Base-by-base conservation (phyloP, 2,797 vertebrate species). In the Mycteria americana region DNA sequence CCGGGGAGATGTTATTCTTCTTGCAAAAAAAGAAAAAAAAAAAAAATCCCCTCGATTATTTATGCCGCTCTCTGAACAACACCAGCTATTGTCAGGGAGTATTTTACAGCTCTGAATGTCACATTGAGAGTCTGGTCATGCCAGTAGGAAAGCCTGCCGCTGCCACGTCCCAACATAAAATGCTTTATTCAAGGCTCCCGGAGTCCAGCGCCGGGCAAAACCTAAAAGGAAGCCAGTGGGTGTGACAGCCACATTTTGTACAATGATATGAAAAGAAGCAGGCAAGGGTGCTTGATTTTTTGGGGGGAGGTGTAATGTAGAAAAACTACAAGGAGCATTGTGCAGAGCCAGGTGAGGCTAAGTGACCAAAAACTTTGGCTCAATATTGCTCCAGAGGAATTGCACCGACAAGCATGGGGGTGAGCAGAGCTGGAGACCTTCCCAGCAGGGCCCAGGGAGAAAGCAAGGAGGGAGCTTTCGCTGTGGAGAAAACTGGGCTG, bases 71-170 rank as follows among this genome's bases (percentile, higher is more conserved):
- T 78, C 56, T 80, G 78, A 94, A 96, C 96, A 97, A 94, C 87
- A 88, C 46, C 88, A 95, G 95, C 96, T 83, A 94, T 95, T 97
- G 95, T 97, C 88, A 67, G 79, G 64, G 85, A 94, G 93, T n/a
- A 79, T 88, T 94, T 95, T 83, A 89, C 90, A 94, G 92, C 89
- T 77, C 94, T 92, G 89, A 95, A 95, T 83, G 94, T 92, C 92
- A 88, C 96, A 95, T 94, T 95, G 93, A 91, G 92, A 96, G 96
- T 95, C 93, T 68, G 93, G 78, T 93, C 96, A 95, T 93, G 96
- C 91, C 89, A 85, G 74, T 17, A 89, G 87, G 88, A 87, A 93
- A 94, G 87, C 41, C 96, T 94, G 93, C 70, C 4, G 23, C 94
- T 92, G 93, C 88, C 93, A 88, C 21, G 9, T n/a, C 94, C 92